A percentile compares a stretch with the other conserved stretches of the same genome.
Conservation (phyloP, 2,888 invertebrate species). For the Netelia melanura region DNA sequence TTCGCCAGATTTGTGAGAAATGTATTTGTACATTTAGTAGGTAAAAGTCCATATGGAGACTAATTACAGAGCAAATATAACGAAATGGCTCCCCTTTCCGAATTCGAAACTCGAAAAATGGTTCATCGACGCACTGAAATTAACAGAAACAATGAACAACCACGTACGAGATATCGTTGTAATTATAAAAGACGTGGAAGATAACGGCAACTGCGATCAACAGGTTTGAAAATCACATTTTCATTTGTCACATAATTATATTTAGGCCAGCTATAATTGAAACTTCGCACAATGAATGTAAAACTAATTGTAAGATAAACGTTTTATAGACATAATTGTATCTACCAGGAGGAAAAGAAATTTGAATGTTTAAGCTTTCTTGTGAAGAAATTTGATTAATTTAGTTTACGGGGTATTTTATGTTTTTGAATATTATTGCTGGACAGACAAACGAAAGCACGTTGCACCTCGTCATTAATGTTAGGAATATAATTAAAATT, state of each 20-base stretch:
- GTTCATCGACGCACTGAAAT: constrained; percentile 73
- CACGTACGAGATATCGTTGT: constrained; percentile 74
- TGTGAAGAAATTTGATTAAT: too few relatives aligned
- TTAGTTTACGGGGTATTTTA: too few relatives aligned
- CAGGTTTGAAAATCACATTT: constrained; percentile 68
- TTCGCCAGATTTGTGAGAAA: background rate
- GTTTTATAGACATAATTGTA: too few relatives aligned
- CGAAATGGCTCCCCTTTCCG: constrained; percentile 79
- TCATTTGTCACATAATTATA: background rate
- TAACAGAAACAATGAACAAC: constrained; percentile 74
- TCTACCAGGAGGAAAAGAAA: too few relatives aligned
- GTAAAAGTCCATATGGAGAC: constrained; percentile 69
- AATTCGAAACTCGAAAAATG: constrained; percentile 76
- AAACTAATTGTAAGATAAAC: background rate
- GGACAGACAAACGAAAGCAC: too few relatives aligned
- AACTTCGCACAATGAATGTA: background rate
- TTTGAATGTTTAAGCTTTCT: too few relatives aligned
- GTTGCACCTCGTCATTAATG: too few relatives aligned
- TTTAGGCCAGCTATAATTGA: background rate
- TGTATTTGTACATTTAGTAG: background rate
- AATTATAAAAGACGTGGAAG: constrained; percentile 70
- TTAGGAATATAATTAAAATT: too few relatives aligned
- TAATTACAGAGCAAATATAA: constrained; percentile 80
- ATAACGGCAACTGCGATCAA: constrained; percentile 70
- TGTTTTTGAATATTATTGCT: too few relatives aligned